A percentile compares a stretch with the other conserved stretches of the same genome.
Evolutionary conservation across 2,797 vertebrate genomes (phyloP).

Genomic region (Acrossocheilus wenchowensis): DNA sequence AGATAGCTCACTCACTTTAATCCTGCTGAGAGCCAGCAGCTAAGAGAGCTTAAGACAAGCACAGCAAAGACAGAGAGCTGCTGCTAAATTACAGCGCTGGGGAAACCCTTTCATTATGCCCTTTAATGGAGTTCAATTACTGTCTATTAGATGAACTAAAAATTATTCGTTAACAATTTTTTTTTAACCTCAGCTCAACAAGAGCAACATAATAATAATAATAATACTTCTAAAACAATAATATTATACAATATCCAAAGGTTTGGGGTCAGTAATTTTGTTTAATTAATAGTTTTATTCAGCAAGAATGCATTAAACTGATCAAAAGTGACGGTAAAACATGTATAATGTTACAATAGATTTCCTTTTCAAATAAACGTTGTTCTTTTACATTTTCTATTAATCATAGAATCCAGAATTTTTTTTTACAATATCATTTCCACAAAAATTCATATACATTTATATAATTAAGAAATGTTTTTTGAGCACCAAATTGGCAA

Average conservation of each 20-base stretch:
- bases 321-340: background rate
- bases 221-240: background rate
- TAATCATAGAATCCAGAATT: background rate
- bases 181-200: background rate
- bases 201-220: background rate
- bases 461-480: background rate
- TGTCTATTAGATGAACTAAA: background rate
- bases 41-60: conserved; percentile 33
- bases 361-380: background rate
- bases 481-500: background rate
- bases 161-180: background rate
- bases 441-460: background rate
- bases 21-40: conserved; percentile 35
- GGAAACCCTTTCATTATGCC: background rate
- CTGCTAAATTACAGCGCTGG: background rate
- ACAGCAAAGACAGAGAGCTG: background rate
- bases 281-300: background rate
- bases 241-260: background rate
- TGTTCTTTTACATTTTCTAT: background rate
- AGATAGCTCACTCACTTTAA: conserved; percentile 40
- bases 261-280: no score
- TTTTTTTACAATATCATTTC: no score
- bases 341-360: background rate
- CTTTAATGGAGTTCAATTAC: background rate
- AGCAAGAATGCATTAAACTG: background rate